Conservation (phyloP, 2,113 vertebrate species). For the Lagopus muta region DNA sequence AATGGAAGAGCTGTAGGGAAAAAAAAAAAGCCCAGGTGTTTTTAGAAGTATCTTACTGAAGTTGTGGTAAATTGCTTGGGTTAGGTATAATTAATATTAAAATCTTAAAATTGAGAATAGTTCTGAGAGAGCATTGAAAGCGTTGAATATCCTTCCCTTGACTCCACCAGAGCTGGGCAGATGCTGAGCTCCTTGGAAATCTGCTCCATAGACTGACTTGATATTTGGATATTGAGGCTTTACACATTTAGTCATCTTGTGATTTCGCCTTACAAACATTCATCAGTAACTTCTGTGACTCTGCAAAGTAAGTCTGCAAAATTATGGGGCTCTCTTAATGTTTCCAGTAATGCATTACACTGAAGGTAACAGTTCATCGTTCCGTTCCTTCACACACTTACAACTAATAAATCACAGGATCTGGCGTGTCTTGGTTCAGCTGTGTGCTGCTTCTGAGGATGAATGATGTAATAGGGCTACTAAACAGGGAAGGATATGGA, state of each 20-base stretch:
- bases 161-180: background rate
- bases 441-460: background rate
- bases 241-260: background rate
- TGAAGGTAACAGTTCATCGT: background rate
- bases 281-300: background rate
- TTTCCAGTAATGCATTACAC: background rate
- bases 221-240: background rate
- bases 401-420: background rate
- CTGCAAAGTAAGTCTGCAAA: background rate
- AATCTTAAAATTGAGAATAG: background rate
- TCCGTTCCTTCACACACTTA: background rate
- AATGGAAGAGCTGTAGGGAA: background rate
- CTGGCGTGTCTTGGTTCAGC: background rate
- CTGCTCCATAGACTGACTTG: background rate
- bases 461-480: conserved; percentile 32
- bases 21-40: background rate
- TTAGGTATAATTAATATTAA: background rate
- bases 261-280: background rate
- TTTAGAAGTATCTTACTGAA: background rate
- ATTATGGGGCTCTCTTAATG: background rate
- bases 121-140: background rate
- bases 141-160: rapidly evolving
- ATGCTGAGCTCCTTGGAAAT: background rate
- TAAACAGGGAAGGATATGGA: conserved; percentile 41
- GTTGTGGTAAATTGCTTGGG: background rate